Percentiles rank a stretch among this genome's conserved stretches.
These are phyloP conservation scores for Siderastrea radians DNA, from an alignment of 92 coral and sea anemone species.

Conservation along the genomic window DNA sequence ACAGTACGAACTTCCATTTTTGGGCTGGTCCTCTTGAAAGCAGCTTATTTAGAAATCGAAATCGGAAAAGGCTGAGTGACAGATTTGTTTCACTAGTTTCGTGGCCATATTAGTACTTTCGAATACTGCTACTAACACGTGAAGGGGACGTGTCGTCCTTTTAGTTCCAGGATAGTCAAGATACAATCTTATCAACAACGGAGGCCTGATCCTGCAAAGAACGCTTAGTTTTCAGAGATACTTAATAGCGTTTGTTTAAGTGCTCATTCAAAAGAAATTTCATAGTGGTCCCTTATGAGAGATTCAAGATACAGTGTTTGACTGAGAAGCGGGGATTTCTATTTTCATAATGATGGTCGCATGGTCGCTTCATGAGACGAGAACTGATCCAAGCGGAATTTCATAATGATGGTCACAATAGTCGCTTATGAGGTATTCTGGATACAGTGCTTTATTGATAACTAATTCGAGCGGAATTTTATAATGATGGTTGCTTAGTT, in stretches of 20 bases:
- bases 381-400: background rate
- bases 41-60: constrained; percentile 6
- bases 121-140: background rate
- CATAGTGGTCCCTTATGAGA: background rate
- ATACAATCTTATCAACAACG: background rate
- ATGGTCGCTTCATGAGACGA: background rate
- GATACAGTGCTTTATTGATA: too few species aligned
- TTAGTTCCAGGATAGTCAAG: background rate
- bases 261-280: background rate
- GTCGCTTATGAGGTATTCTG: background rate
- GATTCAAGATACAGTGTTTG: background rate
- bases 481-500: too few species aligned
- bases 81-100: background rate
- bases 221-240: too few species aligned
- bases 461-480: background rate
- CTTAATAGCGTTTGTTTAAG: background rate
- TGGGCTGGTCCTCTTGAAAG: background rate
- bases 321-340: too few species aligned
- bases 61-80: background rate
- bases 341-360: too few species aligned
- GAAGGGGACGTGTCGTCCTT: background rate
- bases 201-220: background rate
- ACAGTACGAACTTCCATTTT: background rate
- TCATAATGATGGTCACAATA: background rate
- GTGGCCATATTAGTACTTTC: background rate